These are phyloP conservation scores for Drosophila borborema DNA, from an alignment of 2,888 invertebrate genomes.

Conservation along the genomic window DNA sequence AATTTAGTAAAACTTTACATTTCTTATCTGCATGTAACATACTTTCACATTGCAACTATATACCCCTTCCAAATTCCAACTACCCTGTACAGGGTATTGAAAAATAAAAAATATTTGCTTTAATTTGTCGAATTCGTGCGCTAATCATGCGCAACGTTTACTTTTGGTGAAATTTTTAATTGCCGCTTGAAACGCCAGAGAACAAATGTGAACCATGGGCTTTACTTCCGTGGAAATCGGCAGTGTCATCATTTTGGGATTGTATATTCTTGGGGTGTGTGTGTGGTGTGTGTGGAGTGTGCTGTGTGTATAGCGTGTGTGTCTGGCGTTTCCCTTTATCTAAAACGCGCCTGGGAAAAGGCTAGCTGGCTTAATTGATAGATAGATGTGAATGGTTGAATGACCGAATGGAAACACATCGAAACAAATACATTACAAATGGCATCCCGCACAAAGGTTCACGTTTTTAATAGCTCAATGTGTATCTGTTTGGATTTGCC, in stretches of 20 bases:
- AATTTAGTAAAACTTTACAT: neutral
- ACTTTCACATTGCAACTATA: neutral
- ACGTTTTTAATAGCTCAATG: slow-evolving; percentile 49
- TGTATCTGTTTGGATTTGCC: slow-evolving; percentile 63
- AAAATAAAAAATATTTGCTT: slow-evolving; percentile 35
- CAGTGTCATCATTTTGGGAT: slow-evolving; percentile 66
- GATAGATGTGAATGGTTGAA: slow-evolving; percentile 31
- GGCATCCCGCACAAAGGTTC: slow-evolving; percentile 44
- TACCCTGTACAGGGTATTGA: slow-evolving; percentile 25
- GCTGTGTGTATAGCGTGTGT: slow-evolving; percentile 24
- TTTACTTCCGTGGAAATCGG: slow-evolving; percentile 60
- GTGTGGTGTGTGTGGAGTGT: slow-evolving; percentile 30
- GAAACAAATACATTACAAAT: slow-evolving; percentile 50
- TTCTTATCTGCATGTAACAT: neutral
- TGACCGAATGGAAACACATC: slow-evolving; percentile 12
- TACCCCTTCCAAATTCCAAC: neutral
- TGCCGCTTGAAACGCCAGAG: slow-evolving; percentile 54
- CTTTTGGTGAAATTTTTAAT: slow-evolving; percentile 73
- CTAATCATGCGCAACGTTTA: slow-evolving; percentile 78
- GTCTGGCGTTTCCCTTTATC: slow-evolving; percentile 58
- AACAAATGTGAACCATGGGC: slow-evolving; percentile 35
- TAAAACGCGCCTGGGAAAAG: slow-evolving; percentile 73
- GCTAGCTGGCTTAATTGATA: slow-evolving; percentile 68
- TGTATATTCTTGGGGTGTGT: slow-evolving; percentile 33
- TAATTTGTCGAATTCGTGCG: slow-evolving; percentile 54